These are phyloP conservation scores for Limnephilus marmoratus DNA, from an alignment of 2,888 invertebrate species.

Conservation along the genomic window DNA sequence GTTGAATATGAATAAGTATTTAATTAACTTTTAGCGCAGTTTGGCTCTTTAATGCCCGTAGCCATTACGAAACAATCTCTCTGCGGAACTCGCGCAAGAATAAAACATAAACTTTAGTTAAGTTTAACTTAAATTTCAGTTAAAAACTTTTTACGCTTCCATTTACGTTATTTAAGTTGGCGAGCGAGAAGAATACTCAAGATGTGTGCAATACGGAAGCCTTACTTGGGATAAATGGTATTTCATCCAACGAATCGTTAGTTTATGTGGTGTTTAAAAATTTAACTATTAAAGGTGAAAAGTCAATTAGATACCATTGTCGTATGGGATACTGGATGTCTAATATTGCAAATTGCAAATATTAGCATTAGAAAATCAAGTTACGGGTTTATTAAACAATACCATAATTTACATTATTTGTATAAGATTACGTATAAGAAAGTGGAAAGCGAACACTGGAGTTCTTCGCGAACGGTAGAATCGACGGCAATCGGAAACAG, in stretches of 20 bases:
- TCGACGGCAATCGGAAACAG: no score
- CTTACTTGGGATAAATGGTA: background rate
- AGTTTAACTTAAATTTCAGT: slow-evolving; percentile 36
- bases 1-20: slow-evolving; percentile 28
- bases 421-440: no score
- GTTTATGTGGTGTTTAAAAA: background rate
- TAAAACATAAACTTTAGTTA: slow-evolving; percentile 42
- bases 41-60: slow-evolving; percentile 22
- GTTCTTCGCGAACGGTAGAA: no score
- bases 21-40: slow-evolving; percentile 47
- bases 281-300: no score
- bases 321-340: no score
- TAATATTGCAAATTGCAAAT: no score
- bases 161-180: slow-evolving; percentile 1
- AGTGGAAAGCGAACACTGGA: no score
- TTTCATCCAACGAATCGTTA: background rate
- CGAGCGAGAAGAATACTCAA: background rate
- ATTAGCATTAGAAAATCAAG: no score
- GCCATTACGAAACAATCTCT: slow-evolving; percentile 48
- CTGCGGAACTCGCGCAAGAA: slow-evolving; percentile 32
- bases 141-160: slow-evolving; percentile 40
- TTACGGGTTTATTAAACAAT: no score
- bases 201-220: background rate
- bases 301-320: no score
- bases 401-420: no score